Evolutionary conservation across 2,797 vertebrate genomes (phyloP).

Genomic region (Morelia viridis): DNA sequence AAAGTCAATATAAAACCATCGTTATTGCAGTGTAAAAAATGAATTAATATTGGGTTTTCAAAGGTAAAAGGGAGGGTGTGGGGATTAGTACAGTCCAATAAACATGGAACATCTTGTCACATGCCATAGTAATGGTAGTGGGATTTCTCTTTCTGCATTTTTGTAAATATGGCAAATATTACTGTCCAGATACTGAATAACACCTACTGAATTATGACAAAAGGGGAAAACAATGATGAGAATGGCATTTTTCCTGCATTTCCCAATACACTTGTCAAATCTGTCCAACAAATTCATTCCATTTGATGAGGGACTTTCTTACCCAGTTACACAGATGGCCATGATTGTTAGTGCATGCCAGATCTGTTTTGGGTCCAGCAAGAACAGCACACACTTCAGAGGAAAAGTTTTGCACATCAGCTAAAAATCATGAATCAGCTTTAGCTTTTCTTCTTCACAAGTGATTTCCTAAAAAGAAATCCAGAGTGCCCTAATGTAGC

Average conservation of each 20-base stretch:
- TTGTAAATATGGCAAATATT: background rate
- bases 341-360: conserved; percentile 32
- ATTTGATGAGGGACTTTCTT: conserved; percentile 42
- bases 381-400: conserved; percentile 36
- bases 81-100: background rate
- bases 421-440: conserved; percentile 49
- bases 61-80: background rate
- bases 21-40: background rate
- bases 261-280: conserved; percentile 60
- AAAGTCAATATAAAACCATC: background rate
- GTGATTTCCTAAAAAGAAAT: conserved; percentile 4
- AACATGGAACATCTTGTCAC: background rate
- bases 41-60: background rate
- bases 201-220: conserved; percentile 48
- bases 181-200: conserved; percentile 37
- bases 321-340: conserved; percentile 54
- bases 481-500: background rate
- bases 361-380: conserved; percentile 46
- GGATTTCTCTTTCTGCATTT: background rate
- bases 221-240: conserved; percentile 49
- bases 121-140: background rate
- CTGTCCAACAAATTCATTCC: conserved; percentile 41
- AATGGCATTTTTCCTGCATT: conserved; percentile 47
- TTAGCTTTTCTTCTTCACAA: conserved; percentile 38
- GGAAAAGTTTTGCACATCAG: conserved; percentile 45